phyloP scores from a whole-genome alignment of 1,140 invertebrate genomes.

The Ptiloglossa arizonensis region DNA sequence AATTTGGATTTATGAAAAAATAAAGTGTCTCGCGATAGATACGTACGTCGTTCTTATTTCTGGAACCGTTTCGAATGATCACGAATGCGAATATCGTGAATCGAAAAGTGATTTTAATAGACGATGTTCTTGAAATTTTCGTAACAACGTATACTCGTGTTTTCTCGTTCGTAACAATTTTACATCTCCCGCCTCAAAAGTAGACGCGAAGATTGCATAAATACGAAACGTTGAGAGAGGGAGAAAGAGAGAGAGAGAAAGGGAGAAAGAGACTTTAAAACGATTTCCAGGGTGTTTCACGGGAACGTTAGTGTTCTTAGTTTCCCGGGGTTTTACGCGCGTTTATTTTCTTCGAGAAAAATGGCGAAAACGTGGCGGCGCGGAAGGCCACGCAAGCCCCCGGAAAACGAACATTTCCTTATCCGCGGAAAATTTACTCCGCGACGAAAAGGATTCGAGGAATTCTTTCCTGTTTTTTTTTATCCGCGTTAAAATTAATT shows the following conservation, averaged over 20 bases:
- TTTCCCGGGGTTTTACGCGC: conserved; percentile 35
- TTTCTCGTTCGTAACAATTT: no score
- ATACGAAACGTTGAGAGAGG: conserved; percentile 19
- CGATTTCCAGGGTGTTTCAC: conserved; percentile 17
- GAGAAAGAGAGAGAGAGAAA: no score
- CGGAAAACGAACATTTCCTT: conserved; percentile 7
- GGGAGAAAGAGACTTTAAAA: conserved; percentile 13
- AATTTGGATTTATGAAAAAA: no score
- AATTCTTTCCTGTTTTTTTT: conserved; percentile 5
- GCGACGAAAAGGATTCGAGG: conserved; percentile 11
- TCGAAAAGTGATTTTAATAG: no score
- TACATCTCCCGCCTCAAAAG: background rate
- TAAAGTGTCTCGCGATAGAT: no score
- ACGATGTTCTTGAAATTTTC: conserved; percentile 27
- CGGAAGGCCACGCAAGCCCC: conserved; percentile 24
- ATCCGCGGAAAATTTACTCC: conserved; percentile 1
- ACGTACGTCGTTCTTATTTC: no score
- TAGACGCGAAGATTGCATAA: background rate
- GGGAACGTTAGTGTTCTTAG: conserved; percentile 31
- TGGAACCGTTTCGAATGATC: no score
- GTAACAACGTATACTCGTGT: no score
- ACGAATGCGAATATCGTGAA: no score
- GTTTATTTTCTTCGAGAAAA: conserved; percentile 57
- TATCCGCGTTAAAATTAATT: conserved; percentile 24
- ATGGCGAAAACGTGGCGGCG: conserved; percentile 48